Percentiles rank a stretch among this genome's conserved stretches.
phyloP scores from a whole-genome alignment of 2,113 vertebrate genomes.

The Nesoenas mayeri region DNA sequence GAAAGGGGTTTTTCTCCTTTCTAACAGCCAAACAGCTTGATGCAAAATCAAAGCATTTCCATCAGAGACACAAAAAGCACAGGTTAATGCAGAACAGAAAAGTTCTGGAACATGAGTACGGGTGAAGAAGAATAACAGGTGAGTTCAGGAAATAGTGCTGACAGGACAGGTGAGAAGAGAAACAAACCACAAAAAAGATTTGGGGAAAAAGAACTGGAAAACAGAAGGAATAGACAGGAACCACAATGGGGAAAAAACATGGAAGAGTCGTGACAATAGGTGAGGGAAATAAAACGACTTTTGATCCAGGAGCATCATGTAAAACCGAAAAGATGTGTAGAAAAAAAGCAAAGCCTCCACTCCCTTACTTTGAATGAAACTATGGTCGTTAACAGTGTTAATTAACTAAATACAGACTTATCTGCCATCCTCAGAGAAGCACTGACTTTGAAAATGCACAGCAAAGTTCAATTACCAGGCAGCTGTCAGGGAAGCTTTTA shows the following conservation, averaged over 20 bases:
- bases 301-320: not conserved
- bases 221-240: not conserved
- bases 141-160: not conserved
- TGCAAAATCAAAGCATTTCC: not conserved
- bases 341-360: not conserved
- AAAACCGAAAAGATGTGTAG: not conserved
- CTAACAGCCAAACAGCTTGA: not conserved
- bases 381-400: accelerated
- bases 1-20: not conserved
- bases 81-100: not conserved
- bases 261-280: accelerated
- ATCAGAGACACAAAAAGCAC: accelerated
- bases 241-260: accelerated
- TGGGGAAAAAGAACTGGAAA: not conserved
- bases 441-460: not conserved
- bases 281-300: not conserved
- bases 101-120: not conserved
- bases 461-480: not conserved
- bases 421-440: not conserved
- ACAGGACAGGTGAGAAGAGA: not conserved
- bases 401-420: not conserved
- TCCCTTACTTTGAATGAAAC: not conserved
- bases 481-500: not conserved
- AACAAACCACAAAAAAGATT: not conserved
- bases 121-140: accelerated